Conservation (phyloP, 2,888 invertebrate genomes). For the Epiblema foenella region DNA sequence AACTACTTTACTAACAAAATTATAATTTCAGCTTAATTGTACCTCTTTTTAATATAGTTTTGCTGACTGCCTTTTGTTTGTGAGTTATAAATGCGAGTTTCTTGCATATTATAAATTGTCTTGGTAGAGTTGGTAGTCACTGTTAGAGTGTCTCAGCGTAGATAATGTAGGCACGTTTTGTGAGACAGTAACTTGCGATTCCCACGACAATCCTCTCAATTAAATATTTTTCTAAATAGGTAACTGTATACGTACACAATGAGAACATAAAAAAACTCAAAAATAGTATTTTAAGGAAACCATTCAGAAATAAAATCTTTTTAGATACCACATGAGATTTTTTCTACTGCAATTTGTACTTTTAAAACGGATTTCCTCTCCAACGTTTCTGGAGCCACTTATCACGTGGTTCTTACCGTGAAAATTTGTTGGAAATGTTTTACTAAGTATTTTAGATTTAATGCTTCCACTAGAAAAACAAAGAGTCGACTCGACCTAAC, state of each 20-base stretch:
- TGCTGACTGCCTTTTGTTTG: constrained; percentile 30
- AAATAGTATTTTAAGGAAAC: no score
- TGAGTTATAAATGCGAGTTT: constrained; percentile 38
- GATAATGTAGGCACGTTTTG: constrained; percentile 10
- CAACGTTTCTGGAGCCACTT: constrained; percentile 12
- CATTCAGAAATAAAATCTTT: not conserved
- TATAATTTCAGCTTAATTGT: not conserved
- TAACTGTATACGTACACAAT: no score
- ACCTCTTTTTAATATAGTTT: constrained; percentile 30
- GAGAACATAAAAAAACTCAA: no score
- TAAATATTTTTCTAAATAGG: not conserved
- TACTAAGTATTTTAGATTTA: constrained; percentile 50
- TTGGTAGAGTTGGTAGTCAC: constrained; percentile 11
- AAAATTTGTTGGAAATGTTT: constrained; percentile 53
- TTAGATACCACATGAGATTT: not conserved
- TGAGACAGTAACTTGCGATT: not conserved
- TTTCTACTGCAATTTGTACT: not conserved
- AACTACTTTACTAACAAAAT: no score
- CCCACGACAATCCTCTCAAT: not conserved
- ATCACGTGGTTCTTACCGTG: constrained; percentile 9
- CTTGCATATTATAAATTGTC: constrained; percentile 38
- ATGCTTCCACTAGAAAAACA: no score
- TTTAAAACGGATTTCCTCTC: constrained; percentile 12
- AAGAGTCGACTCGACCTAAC: no score
- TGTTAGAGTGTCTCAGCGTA: constrained; percentile 4